phyloP scores from a whole-genome alignment of 92 coral and sea anemone genomes.

The Siderastrea siderea region DNA sequence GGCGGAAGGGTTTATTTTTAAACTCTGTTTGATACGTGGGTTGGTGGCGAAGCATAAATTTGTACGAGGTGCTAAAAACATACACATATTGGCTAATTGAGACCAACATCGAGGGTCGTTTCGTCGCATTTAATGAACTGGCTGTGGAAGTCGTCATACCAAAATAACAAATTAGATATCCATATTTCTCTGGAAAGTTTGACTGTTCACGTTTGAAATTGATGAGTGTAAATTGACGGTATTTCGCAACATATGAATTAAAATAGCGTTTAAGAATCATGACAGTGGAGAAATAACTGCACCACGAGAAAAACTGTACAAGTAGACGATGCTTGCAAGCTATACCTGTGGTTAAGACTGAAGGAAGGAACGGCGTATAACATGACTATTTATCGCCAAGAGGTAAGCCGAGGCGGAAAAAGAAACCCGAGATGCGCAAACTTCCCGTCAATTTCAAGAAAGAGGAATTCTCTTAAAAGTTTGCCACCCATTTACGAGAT shows the following conservation, averaged over 20 bases:
- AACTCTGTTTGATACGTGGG: conserved; percentile 37
- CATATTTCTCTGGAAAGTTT: background rate
- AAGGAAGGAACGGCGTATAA: background rate
- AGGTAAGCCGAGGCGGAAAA: conserved; percentile 12
- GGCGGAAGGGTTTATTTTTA: conserved; percentile 50
- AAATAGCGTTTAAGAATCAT: conserved; percentile 9
- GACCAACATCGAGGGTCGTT: background rate
- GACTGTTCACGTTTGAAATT: background rate
- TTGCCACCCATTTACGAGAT: conserved; percentile 58
- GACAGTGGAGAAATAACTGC: background rate
- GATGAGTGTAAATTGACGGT: background rate
- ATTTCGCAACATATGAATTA: conserved; percentile 11
- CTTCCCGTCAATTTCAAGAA: conserved; percentile 32
- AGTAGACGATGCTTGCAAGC: conserved; percentile 2
- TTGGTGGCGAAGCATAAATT: conserved; percentile 23
- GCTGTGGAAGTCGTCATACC: conserved; percentile 29
- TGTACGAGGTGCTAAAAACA: conserved; percentile 12
- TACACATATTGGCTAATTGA: conserved; percentile 18
- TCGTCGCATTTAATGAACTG: conserved; percentile 33
- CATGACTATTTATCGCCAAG: conserved; percentile 48
- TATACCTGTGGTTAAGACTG: background rate
- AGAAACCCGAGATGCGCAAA: conserved; percentile 31
- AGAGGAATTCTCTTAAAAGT: conserved; percentile 26
- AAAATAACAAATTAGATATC: background rate
- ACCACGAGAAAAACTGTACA: background rate